Evolutionary conservation across 2,888 invertebrate genomes (phyloP).

Genomic region (Monoplex corrugatus): DNA sequence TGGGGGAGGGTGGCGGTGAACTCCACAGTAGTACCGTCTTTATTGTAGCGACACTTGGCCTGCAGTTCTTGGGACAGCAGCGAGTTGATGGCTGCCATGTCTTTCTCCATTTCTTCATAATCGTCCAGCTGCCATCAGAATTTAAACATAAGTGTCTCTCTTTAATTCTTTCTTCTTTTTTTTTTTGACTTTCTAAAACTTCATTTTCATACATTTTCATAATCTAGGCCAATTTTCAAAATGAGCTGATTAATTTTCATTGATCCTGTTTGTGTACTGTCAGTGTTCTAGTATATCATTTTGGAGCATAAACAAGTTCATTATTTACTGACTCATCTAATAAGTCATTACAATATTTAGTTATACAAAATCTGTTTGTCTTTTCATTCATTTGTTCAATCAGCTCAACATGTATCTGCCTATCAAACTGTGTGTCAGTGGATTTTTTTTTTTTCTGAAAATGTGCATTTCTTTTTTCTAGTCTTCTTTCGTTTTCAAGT

Average conservation of each 20-base stretch:
- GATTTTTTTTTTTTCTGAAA: too few relatives aligned
- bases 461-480: too few relatives aligned
- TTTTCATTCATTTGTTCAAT: not conserved
- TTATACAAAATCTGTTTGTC: not conserved
- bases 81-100: slow-evolving; percentile 42
- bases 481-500: too few relatives aligned
- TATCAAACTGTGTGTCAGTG: too few relatives aligned
- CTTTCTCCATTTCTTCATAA: slow-evolving; percentile 44
- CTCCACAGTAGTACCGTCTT: slow-evolving; percentile 26
- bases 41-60: slow-evolving; percentile 27
- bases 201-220: too few relatives aligned
- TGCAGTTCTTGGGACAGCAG: slow-evolving; percentile 45
- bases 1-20: slow-evolving; percentile 34
- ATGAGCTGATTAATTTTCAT: too few relatives aligned
- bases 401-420: too few relatives aligned
- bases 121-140: slow-evolving; percentile 43
- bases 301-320: too few relatives aligned
- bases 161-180: not conserved
- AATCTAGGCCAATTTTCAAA: too few relatives aligned
- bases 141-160: not conserved
- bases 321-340: not conserved
- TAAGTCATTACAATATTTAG: not conserved
- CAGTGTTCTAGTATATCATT: too few relatives aligned
- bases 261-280: too few relatives aligned
- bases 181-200: too few relatives aligned